phyloP scores from a whole-genome alignment of 1,140 invertebrate genomes.

The Neotoxoptera formosana region DNA sequence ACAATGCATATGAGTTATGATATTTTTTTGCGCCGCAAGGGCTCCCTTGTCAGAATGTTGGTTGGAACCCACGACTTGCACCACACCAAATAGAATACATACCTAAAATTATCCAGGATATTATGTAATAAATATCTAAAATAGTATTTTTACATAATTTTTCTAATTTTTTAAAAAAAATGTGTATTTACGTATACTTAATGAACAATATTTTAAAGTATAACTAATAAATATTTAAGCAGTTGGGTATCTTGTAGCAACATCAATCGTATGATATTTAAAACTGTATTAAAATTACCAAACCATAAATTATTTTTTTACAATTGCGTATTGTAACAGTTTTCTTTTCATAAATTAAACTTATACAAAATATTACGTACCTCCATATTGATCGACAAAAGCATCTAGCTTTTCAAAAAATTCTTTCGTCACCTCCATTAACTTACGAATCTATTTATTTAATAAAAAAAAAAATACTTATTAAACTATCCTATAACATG shows the following conservation, averaged over 20 bases:
- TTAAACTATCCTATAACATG: conserved; percentile 28
- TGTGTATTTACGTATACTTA: too few relatives aligned
- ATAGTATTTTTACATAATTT: too few relatives aligned
- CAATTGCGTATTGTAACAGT: neutral
- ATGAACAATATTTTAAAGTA: neutral
- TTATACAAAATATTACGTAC: conserved; percentile 20
- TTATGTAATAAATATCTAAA: too few relatives aligned
- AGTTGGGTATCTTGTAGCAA: neutral
- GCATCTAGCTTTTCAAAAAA: conserved; percentile 50
- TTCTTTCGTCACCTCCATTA: conserved; percentile 42
- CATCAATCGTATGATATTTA: neutral
- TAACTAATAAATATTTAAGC: neutral
- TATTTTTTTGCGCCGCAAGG: too few relatives aligned
- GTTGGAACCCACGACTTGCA: too few relatives aligned
- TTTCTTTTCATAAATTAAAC: neutral
- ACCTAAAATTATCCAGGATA: too few relatives aligned
- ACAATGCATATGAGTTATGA: too few relatives aligned
- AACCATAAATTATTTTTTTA: neutral
- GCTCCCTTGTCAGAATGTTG: too few relatives aligned
- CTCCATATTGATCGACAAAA: conserved; percentile 51
- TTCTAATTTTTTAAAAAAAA: too few relatives aligned
- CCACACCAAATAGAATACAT: too few relatives aligned
- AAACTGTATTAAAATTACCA: neutral
- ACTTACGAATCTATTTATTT: neutral
- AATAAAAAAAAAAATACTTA: conserved; percentile 20